Evolutionary conservation across 1,140 invertebrate species (phyloP).

Genomic region (Drosophila watanabei): DNA sequence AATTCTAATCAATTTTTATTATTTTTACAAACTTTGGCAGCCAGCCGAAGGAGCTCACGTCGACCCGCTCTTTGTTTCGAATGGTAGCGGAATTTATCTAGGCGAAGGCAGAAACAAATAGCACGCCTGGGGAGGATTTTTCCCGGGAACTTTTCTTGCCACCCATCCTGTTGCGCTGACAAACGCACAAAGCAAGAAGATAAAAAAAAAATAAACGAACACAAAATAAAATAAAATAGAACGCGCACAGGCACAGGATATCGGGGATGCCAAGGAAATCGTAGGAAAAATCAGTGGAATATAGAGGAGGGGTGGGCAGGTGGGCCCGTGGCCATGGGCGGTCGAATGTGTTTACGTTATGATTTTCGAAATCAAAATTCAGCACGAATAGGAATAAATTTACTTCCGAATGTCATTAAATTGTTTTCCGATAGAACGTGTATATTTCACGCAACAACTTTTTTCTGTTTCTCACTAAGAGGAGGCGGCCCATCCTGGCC

Average conservation of each 20-base stretch:
- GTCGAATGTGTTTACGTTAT: slow-evolving; percentile 83
- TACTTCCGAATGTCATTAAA: slow-evolving; percentile 86
- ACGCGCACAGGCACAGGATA: slow-evolving; percentile 19
- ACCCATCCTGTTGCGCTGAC: slow-evolving; percentile 57
- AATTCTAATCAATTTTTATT: slow-evolving; percentile 86
- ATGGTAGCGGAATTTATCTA: slow-evolving; percentile 71
- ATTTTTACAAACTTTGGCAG: slow-evolving; percentile 82
- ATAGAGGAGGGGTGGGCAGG: background rate
- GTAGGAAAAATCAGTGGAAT: slow-evolving; percentile 7
- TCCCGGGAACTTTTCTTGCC: slow-evolving; percentile 32
- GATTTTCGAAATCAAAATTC: slow-evolving; percentile 85
- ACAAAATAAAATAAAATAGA: slow-evolving; percentile 9
- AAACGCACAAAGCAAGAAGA: slow-evolving; percentile 74
- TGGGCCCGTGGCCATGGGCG: slow-evolving; percentile 30
- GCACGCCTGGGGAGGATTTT: slow-evolving; percentile 70
- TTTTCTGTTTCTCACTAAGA: slow-evolving; percentile 50
- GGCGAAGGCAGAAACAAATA: slow-evolving; percentile 68
- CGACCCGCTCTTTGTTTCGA: slow-evolving; percentile 68
- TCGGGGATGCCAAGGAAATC: slow-evolving; percentile 16
- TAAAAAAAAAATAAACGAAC: background rate
- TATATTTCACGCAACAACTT: slow-evolving; percentile 81
- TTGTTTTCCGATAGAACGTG: slow-evolving; percentile 85
- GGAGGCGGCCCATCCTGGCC: background rate
- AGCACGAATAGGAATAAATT: slow-evolving; percentile 85
- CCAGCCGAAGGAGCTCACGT: slow-evolving; percentile 34